Conservation (phyloP, 2,888 invertebrate genomes). For the Pristionchus fissidentatus region DNA sequence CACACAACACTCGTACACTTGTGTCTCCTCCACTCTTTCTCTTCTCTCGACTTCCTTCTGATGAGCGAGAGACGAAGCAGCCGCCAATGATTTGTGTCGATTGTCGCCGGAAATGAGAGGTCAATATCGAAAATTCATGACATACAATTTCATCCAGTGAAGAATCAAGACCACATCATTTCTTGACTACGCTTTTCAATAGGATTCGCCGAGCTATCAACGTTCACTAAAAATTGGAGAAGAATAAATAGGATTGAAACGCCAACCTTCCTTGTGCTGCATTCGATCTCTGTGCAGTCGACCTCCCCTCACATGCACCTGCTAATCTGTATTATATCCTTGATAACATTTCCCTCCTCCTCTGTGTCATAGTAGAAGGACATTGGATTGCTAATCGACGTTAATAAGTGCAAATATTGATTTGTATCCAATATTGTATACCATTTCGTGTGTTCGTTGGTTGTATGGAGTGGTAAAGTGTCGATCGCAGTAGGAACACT, state of each 20-base stretch:
- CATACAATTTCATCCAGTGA: not conserved
- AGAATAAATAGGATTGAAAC: not conserved
- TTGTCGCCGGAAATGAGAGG: not conserved
- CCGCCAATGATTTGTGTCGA: not conserved
- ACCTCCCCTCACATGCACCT: constrained; percentile 6
- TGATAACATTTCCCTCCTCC: not conserved
- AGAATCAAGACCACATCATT: not conserved
- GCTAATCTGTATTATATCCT: not conserved
- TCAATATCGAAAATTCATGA: not conserved
- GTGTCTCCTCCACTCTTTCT: not conserved
- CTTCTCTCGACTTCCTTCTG: not conserved
- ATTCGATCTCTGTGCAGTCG: not conserved
- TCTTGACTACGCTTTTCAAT: too few relatives aligned
- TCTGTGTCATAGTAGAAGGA: too few relatives aligned
- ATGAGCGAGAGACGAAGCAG: not conserved
- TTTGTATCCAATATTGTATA: too few relatives aligned
- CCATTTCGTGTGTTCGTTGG: constrained; percentile 57
- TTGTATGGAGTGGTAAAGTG: constrained; percentile 52
- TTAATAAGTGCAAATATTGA: too few relatives aligned
- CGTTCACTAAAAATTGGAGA: not conserved
- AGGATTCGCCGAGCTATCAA: too few relatives aligned
- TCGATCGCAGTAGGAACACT: constrained; percentile 60
- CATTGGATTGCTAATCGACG: too few relatives aligned
- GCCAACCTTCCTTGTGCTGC: not conserved
- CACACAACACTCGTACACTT: constrained; percentile 23